Evolutionary conservation across 2,113 vertebrate species (phyloP), one percentile per base, ranked within the genome.

Genomic region (Lota lota): DNA sequence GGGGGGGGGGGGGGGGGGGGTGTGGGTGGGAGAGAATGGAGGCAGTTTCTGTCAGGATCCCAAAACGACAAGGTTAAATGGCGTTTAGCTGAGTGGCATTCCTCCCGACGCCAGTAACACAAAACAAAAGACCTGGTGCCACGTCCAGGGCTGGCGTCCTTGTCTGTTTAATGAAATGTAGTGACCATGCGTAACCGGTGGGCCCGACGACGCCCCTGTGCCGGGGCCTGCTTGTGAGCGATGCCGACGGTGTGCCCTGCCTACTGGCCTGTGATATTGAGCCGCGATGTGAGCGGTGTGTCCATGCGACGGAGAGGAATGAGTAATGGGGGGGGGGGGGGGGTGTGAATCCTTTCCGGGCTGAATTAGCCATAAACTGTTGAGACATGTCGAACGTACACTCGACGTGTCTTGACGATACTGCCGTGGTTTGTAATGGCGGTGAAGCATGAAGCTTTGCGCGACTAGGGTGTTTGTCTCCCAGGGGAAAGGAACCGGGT

Each of bases 111-210:
- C 78, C 70, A 79, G 75, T 84, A 71, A 84, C 85, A 76, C 73
- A 76, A 47, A 33, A 33, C 28, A 33, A 47, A 47, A 47, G 40
- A 10, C 2, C 1, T 2, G 69, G 80, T 81, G 56, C 66, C 74
- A 77, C 60, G 62, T 78, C 80, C 69, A 69, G 19, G 73, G 72
- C 72, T 59, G 62, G 60, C 76, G 81, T 87, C 84, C 84, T 88
- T 89, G 84, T 87, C 86, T 78, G 84, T 83, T 77, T 82, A 81
- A 87, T 87, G 81, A 82, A 83, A 84, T 80, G 73, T 84, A 67
- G 72, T 80, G 78, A 66, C 77, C 83, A 66, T 57, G 79, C 69
- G 68, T 72, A 74, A 74, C 70, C 85, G 73, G 33, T 77, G 76
- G 69, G 69, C 65, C 72, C 75, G 81, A 81, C 72, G 76, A 73